Base-by-base conservation (phyloP, 2,797 vertebrate species). In the Okamejei kenojei region DNA sequence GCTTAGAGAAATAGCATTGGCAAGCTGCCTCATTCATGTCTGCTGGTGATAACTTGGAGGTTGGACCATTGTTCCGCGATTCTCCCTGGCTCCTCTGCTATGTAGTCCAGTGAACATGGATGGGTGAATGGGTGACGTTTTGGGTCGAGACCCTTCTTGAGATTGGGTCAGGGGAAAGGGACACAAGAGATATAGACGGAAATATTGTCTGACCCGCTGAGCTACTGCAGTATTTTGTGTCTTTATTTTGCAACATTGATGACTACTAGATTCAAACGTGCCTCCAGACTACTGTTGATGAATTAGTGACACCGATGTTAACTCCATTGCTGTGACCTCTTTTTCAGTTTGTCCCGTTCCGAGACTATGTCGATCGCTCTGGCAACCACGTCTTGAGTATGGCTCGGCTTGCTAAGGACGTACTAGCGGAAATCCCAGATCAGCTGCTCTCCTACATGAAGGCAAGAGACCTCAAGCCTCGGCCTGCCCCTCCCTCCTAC, bases 331-430 rank as follows among this genome's bases (percentile, higher is more conserved):
- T 35, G 94, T 78, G 58, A 68, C 95, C 61, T 95, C 93, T 38
- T 93, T 90, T 93, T 54, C 94, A 99, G 99, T 99, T 99, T 68
- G 99, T 99, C 94, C 99, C 99, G 0, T 99, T 99, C 96, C 97
- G 99, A 94, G 99, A 99, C 95, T 99, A 99, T 26, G 97, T 99
- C 11, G 98, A 99, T 65, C 97, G 98, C 94, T 98, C 98, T 0
- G 98, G 99, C 93, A 99, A 99, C 96, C 98, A 99, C 94, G 97
- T 99, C 84, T 96, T 99, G 94, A 99, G 98, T 96, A 99, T 99
- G 98, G 99, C 98, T 17, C 96, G 97, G 38, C 96, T 99, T 94
- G 98, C 98, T 32, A 98, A 98, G 93, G 98, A 98, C 0, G 98
- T 98, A 90, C 96, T 98, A 90, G 98, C 98, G 0, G 98, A 98